These are phyloP conservation scores for Sitta europaea DNA, from an alignment of 2,113 vertebrate species.

Conservation along the genomic window DNA sequence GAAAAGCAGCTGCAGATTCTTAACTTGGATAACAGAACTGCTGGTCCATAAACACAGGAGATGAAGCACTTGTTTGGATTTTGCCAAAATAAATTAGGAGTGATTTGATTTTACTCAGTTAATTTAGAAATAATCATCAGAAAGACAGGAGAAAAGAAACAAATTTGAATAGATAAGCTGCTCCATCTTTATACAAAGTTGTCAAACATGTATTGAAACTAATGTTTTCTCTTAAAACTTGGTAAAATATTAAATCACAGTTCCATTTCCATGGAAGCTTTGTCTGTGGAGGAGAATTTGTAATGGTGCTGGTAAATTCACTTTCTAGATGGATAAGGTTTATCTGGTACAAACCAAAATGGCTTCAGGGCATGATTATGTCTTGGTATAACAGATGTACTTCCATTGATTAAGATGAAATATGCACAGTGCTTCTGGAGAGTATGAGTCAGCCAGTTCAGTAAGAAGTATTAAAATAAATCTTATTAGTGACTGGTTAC, in stretches of 20 bases:
- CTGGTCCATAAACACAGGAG: neutral
- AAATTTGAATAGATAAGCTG: neutral
- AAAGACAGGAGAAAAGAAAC: neutral
- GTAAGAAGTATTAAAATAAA: neutral
- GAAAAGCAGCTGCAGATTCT: constrained; percentile 24
- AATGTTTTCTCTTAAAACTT: neutral
- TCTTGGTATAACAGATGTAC: neutral
- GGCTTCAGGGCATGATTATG: neutral
- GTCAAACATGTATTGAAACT: neutral
- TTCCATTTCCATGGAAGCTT: neutral
- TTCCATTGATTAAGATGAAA: neutral
- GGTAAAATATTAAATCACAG: neutral
- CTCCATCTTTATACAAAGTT: neutral
- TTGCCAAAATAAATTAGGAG: neutral
- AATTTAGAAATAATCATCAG: constrained; percentile 25
- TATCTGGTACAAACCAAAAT: neutral
- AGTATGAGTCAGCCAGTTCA: neutral
- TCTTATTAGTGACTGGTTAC: neutral
- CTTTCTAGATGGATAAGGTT: neutral
- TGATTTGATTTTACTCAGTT: neutral
- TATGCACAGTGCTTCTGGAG: neutral
- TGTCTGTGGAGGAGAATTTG: neutral
- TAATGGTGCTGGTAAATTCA: neutral
- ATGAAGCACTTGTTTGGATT: constrained; percentile 1
- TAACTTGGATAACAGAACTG: neutral